phyloP scores from a whole-genome alignment of 2,888 invertebrate genomes.

The Melinopterus prodromus region DNA sequence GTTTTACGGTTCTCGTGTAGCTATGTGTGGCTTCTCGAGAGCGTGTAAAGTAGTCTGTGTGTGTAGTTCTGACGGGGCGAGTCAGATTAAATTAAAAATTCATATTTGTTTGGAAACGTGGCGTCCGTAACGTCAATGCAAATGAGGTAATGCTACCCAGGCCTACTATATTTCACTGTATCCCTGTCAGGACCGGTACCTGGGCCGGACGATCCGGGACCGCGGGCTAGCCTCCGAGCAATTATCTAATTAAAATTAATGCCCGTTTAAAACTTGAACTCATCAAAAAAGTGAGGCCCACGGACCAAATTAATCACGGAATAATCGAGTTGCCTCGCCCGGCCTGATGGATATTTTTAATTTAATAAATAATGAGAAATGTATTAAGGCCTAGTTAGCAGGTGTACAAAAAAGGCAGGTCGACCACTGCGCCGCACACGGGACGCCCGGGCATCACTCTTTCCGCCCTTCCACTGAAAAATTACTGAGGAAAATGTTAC shows the following conservation, averaged over 20 bases:
- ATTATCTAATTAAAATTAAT: conserved; percentile 62
- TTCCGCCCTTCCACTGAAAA: conserved; percentile 13
- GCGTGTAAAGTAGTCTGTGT: neutral
- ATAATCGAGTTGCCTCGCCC: conserved; percentile 54
- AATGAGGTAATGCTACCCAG: conserved; percentile 48
- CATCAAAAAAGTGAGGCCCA: conserved; percentile 55
- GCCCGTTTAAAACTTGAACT: conserved; percentile 60
- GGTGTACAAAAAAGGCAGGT: conserved; percentile 57
- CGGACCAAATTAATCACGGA: conserved; percentile 59
- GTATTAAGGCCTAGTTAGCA: conserved; percentile 59
- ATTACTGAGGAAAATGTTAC: conserved; percentile 6
- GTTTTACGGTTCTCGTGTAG: no score
- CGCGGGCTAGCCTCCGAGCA: conserved; percentile 54
- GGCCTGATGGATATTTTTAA: conserved; percentile 60
- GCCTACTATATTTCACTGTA: conserved; percentile 51
- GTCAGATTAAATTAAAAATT: conserved; percentile 39
- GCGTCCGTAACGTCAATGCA: conserved; percentile 38
- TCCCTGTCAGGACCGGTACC: conserved; percentile 48
- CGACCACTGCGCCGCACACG: conserved; percentile 36
- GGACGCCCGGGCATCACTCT: neutral
- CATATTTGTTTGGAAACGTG: conserved; percentile 38
- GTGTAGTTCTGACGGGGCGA: conserved; percentile 12
- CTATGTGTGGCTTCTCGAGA: neutral
- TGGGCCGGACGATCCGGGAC: neutral
- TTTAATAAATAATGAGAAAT: conserved; percentile 62